Conservation (phyloP, 2,797 vertebrate genomes). For the Chaunax sp. region DNA sequence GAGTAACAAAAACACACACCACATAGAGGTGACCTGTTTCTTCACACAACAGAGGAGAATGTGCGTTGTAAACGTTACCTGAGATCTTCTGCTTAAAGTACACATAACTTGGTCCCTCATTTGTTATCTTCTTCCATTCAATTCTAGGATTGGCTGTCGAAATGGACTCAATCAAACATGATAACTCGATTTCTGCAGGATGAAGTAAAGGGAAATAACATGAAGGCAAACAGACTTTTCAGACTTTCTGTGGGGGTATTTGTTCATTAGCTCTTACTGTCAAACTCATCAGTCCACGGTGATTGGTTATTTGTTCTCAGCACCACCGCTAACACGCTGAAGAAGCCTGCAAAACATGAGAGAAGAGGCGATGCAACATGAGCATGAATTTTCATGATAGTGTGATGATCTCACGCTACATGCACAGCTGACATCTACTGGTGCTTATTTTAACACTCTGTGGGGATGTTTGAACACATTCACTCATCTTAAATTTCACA, state of each 20-base stretch:
- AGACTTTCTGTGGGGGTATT: not conserved
- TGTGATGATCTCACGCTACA: slow-evolving; percentile 44
- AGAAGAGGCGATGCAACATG: slow-evolving; percentile 45
- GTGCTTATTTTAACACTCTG: slow-evolving; percentile 44
- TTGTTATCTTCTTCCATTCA: slow-evolving; percentile 97
- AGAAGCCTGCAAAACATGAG: slow-evolving; percentile 84
- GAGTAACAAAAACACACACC: no score
- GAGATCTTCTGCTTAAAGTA: slow-evolving; percentile 90
- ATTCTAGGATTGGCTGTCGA: slow-evolving; percentile 89
- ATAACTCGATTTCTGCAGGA: slow-evolving; percentile 88
- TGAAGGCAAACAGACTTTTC: no score
- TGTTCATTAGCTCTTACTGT: slow-evolving; percentile 86
- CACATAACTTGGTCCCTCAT: slow-evolving; percentile 90
- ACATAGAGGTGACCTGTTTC: no score
- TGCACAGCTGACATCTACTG: slow-evolving; percentile 46
- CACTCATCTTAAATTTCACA: slow-evolving; percentile 57
- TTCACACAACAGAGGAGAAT: rapidly evolving
- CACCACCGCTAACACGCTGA: slow-evolving; percentile 86
- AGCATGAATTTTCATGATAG: slow-evolving; percentile 50
- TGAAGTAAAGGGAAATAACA: not conserved
- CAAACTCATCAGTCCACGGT: slow-evolving; percentile 95
- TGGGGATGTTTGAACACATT: slow-evolving; percentile 35
- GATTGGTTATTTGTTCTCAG: slow-evolving; percentile 86
- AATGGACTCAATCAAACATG: slow-evolving; percentile 93
- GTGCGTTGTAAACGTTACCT: slow-evolving; percentile 77